Evolutionary conservation across 2,113 vertebrate genomes (phyloP).

Genomic region (Oxyura jamaicensis): DNA sequence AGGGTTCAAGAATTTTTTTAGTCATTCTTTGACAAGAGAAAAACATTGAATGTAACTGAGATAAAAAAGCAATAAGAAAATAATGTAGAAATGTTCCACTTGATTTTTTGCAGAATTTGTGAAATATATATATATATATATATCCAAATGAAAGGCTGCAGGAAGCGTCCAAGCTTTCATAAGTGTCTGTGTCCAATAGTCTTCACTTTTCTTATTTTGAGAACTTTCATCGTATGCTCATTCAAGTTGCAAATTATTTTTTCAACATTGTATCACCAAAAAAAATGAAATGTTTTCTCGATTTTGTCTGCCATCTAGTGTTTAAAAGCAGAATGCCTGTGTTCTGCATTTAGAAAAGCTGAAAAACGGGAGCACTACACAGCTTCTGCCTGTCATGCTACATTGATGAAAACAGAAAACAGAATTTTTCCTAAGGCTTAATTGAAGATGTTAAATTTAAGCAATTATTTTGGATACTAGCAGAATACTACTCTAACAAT

Average conservation of each 20-base stretch:
- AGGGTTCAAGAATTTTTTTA: neutral
- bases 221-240: neutral
- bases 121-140: neutral
- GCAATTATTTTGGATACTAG: neutral
- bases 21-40: neutral
- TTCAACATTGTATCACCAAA: neutral
- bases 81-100: neutral
- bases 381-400: neutral
- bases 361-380: neutral
- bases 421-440: neutral
- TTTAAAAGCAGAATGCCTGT: constrained; percentile 13
- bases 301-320: constrained; percentile 73
- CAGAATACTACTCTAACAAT: neutral
- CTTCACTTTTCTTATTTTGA: neutral
- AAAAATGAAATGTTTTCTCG: constrained; percentile 30
- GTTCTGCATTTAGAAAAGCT: neutral
- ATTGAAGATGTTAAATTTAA: neutral
- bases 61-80: neutral
- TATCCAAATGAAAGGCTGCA: neutral
- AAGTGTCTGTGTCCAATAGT: neutral
- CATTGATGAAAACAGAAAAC: neutral
- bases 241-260: neutral
- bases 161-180: neutral
- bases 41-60: neutral
- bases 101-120: neutral